Base-by-base conservation (phyloP, 2,888 invertebrate genomes). In the Maniola hyperantus region DNA sequence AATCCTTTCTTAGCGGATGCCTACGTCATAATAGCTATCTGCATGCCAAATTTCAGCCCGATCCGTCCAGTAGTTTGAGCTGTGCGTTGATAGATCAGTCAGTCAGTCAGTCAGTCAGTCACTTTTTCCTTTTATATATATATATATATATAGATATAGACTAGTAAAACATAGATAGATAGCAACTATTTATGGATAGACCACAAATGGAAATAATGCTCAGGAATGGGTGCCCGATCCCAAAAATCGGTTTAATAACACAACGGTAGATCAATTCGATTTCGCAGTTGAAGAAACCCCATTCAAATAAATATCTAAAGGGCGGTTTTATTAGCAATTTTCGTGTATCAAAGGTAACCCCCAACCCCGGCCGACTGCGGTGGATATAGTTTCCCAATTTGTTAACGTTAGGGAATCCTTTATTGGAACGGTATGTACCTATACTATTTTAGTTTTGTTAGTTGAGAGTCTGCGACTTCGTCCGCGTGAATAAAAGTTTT, bases 271-370 rank as follows among this genome's bases (percentile, higher is more conserved):
- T 48, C 50, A 61, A 61, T 34, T 50, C 61, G 61, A 61, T 61
- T 61, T 61, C 50, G 61, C 61, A 51, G 51, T 51, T 36, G 18
- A 61, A 15, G 36, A 8, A 61, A 51, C 51, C 36, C 50, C 33
- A 61, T 61, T 61, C 61, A 61, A 61, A 61, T 50, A 61, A 61
- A 61, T 61, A 61, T 36, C 62, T 46, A 62, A 66, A 62, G 62
- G 55, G 62, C 34, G 42, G 66, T 66, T 66, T 62, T 57, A 62
- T 66, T 66, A 57, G 39, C 62, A 62, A 66, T 66, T 57, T 62
- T 66, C 57, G 48, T 57, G 5, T 55, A 61, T 57, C 62, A 66
- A 62, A 66, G 66, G 62, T 42, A 42, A 42, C 10, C 42, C 55
- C 33, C 34, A 42, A 42, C 10, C 42, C 55, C 33, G 33, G 55